phyloP scores from a whole-genome alignment of 1,140 invertebrate species.

The Drosophila nebulosa region DNA sequence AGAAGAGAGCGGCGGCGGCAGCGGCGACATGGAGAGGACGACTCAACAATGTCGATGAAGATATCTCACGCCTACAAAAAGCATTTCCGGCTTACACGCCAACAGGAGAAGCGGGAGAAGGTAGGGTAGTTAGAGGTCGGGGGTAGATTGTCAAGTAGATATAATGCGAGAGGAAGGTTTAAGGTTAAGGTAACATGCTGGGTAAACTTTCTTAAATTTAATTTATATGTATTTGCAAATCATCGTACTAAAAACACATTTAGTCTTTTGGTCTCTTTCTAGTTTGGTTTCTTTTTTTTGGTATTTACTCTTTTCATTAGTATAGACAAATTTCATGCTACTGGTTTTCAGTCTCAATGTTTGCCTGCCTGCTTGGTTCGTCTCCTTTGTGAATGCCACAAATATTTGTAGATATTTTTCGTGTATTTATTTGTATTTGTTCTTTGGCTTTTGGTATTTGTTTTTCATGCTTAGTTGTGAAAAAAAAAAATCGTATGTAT shows the following conservation, averaged over 20 bases:
- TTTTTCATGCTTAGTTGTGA: conserved; percentile 72
- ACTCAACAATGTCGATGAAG: conserved; percentile 29
- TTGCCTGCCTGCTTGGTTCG: conserved; percentile 36
- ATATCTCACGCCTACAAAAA: conserved; percentile 59
- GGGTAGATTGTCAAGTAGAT: not conserved
- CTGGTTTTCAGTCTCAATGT: conserved; percentile 21
- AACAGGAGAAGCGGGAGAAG: conserved; percentile 1
- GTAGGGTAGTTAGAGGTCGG: not conserved
- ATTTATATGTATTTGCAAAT: not conserved
- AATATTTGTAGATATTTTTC: conserved; percentile 42
- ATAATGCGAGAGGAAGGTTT: not conserved
- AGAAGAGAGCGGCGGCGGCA: conserved; percentile 30
- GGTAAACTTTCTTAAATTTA: no score
- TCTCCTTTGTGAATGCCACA: conserved; percentile 41
- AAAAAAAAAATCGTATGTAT: conserved; percentile 42
- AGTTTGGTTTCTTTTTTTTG: not conserved
- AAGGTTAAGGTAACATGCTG: not conserved
- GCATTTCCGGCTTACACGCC: conserved; percentile 53
- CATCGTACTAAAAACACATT: conserved; percentile 3
- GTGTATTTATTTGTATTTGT: conserved; percentile 54
- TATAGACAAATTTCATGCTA: conserved; percentile 20
- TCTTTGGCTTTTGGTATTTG: conserved; percentile 48
- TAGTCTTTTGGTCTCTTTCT: not conserved
- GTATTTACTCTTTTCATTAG: conserved; percentile 20
- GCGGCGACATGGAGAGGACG: not conserved